Conservation (phyloP, 2,797 vertebrate genomes). For the Aulostomus chinensis region DNA sequence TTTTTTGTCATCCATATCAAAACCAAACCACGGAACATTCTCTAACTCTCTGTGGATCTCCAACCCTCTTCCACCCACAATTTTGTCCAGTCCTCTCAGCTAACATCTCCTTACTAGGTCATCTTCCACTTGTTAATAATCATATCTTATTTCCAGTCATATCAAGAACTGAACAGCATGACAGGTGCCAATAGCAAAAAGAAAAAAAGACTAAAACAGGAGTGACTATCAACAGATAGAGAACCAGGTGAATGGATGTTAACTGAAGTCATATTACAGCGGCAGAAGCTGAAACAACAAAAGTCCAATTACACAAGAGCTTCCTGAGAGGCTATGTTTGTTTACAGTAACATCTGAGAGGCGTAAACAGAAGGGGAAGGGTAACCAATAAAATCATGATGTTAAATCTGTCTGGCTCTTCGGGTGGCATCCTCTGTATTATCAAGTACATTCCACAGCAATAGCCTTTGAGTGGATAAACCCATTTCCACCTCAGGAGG, state of each 20-base stretch:
- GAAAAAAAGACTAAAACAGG: too few species aligned
- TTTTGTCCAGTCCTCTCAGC: too few species aligned
- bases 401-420: conserved; percentile 14
- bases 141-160: too few species aligned
- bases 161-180: too few species aligned
- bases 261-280: too few species aligned
- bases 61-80: neutral
- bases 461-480: conserved; percentile 47
- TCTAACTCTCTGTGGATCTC: conserved; percentile 6
- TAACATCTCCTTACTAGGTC: too few species aligned
- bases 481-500: conserved; percentile 18
- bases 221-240: too few species aligned
- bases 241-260: conserved; percentile 1
- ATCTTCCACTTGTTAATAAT: too few species aligned
- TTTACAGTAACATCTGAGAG: conserved; percentile 48
- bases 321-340: conserved; percentile 32
- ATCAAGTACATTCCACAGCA: conserved; percentile 41
- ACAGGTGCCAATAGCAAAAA: too few species aligned
- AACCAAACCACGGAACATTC: conserved; percentile 6
- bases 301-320: conserved; percentile 1
- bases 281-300: too few species aligned
- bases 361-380: conserved; percentile 62
- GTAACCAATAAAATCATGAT: conserved; percentile 29
- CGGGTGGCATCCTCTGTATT: conserved; percentile 17
- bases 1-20: neutral